A percentile compares a stretch with the other conserved stretches of the same genome.
Evolutionary conservation across 2,797 vertebrate genomes (phyloP).

Genomic region (Staurois parvus): DNA sequence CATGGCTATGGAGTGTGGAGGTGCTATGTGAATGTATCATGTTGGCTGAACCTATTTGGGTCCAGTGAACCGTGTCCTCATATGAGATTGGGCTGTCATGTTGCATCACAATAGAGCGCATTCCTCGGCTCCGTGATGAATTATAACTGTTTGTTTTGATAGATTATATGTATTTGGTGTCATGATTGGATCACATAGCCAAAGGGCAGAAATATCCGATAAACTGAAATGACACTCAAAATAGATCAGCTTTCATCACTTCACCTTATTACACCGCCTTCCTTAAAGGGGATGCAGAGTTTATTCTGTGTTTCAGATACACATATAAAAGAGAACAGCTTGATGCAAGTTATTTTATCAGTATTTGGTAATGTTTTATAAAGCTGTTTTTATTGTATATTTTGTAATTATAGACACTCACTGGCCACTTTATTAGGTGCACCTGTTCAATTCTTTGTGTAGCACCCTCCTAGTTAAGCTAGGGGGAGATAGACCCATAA

Average conservation of each 20-base stretch:
- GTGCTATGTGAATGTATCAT: constrained; percentile 4
- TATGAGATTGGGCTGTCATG: constrained; percentile 26
- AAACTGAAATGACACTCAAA: neutral
- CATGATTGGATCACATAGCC: constrained; percentile 26
- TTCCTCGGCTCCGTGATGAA: constrained; percentile 8
- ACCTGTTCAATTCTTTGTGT: no score
- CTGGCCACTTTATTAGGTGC: no score
- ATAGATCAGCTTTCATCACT: neutral
- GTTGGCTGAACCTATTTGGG: constrained; percentile 11
- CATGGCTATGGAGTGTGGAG: neutral
- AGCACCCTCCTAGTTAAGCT: no score
- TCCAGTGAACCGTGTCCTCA: constrained; percentile 21
- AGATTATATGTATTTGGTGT: constrained; percentile 24
- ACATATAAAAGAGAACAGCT: no score
- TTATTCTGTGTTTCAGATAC: no score
- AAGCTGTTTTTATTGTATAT: no score
- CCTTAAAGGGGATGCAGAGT: no score
- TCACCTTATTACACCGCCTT: neutral
- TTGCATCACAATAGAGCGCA: neutral
- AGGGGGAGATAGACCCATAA: no score
- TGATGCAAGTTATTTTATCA: no score
- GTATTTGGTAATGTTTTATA: no score
- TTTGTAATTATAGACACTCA: no score
- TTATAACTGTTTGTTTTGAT: constrained; percentile 18
- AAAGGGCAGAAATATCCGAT: constrained; percentile 9